Percentiles rank a stretch among this genome's conserved stretches.
Conservation (phyloP, 2,113 vertebrate species). For the Aptenodytes forsteri region DNA sequence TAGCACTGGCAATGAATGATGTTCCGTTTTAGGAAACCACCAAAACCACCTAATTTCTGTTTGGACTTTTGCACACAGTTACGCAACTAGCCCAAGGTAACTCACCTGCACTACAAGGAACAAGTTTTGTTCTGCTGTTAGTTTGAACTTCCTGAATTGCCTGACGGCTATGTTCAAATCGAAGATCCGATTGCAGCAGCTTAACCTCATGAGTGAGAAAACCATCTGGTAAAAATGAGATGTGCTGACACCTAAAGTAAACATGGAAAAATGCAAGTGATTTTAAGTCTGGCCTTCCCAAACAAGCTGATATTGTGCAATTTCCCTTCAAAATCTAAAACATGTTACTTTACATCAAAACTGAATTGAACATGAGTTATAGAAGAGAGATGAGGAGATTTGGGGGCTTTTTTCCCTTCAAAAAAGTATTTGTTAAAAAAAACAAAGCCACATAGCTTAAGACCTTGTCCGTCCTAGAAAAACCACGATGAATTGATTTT, state of each 20-base stretch:
- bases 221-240: conserved; percentile 79
- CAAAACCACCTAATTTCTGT: not conserved
- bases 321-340: not conserved
- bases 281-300: not conserved
- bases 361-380: not conserved
- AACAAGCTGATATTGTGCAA: not conserved
- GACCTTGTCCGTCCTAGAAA: not conserved
- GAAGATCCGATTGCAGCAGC: conserved; percentile 82
- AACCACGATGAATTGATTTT: fast-evolving
- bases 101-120: conserved; percentile 90
- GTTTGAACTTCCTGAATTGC: conserved; percentile 64
- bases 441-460: not conserved
- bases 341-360: not conserved
- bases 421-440: not conserved
- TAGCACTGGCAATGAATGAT: not conserved
- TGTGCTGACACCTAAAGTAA: conserved; percentile 77
- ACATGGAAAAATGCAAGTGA: not conserved
- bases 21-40: not conserved
- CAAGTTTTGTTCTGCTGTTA: conserved; percentile 73
- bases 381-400: not conserved
- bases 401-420: not conserved
- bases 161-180: conserved; percentile 84
- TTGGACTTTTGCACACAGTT: not conserved
- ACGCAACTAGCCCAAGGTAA: not conserved
- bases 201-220: conserved; percentile 74